Conservation (phyloP, 2,113 vertebrate species). For the human (Homo sapiens) region DNA sequence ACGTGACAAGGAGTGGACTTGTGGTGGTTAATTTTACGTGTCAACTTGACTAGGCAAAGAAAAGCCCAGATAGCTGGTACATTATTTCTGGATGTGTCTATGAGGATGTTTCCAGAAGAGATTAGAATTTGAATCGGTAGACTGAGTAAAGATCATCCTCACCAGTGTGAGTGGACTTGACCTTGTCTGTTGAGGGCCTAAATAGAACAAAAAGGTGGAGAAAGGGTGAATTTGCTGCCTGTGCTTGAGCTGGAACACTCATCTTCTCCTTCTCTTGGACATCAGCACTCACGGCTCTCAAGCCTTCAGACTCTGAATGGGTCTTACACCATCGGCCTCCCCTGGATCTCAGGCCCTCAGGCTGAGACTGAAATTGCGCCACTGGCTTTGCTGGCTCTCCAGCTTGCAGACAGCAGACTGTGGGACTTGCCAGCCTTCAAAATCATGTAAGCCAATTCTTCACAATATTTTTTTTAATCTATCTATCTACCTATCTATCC, state of each 20-base stretch:
- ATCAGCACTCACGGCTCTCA: not conserved
- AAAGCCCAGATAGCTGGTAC: not conserved
- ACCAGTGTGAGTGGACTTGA: not conserved
- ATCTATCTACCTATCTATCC: not conserved
- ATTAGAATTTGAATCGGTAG: not conserved
- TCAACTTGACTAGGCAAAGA: not conserved
- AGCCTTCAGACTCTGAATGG: not conserved
- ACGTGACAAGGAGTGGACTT: not conserved
- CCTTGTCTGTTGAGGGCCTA: not conserved
- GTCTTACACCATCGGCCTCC: not conserved
- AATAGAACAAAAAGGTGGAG: not conserved
- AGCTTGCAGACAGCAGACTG: not conserved
- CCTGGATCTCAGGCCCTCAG: not conserved
- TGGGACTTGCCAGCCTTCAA: not conserved
- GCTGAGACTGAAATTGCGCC: not conserved
- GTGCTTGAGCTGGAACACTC: not conserved
- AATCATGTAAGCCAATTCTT: not conserved
- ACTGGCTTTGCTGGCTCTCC: not conserved
- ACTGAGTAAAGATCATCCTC: not conserved
- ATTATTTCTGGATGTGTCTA: not conserved
- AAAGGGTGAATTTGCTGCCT: not conserved
- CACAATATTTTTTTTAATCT: too few relatives aligned
- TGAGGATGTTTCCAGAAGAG: not conserved
- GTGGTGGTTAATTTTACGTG: not conserved
- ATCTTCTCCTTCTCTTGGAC: not conserved